Evolutionary conservation across 1,140 invertebrate species (phyloP).

Genomic region (Palaemon carinicauda): DNA sequence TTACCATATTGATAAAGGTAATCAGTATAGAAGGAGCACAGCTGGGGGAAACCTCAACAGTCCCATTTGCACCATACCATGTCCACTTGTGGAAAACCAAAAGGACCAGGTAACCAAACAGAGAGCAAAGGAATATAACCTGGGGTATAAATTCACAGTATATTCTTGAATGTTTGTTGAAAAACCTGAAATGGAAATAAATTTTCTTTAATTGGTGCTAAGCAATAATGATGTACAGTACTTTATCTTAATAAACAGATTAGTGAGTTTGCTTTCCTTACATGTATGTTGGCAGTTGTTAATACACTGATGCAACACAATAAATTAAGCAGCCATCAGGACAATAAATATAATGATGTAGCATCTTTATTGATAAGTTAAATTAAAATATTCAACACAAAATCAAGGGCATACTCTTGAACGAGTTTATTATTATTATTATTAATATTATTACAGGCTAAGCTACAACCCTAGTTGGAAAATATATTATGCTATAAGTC

Average conservation of each 20-base stretch:
- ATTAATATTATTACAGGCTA: no score
- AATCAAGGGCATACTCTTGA: not conserved
- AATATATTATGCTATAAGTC: no score
- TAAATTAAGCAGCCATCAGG: no score
- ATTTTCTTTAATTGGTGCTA: not conserved
- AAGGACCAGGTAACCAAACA: constrained; percentile 89
- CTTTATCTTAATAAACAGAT: not conserved
- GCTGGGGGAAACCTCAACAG: constrained; percentile 66
- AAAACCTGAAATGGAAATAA: constrained; percentile 73
- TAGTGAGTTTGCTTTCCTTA: no score
- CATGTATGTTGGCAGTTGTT: no score
- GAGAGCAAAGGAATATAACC: constrained; percentile 80
- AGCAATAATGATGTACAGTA: no score
- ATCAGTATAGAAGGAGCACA: constrained; percentile 93
- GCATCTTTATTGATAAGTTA: no score
- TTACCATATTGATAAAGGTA: constrained; percentile 91
- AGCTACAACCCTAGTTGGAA: no score
- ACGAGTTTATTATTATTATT: not conserved
- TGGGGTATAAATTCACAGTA: constrained; percentile 89
- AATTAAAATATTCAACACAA: not conserved
- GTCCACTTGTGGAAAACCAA: constrained; percentile 93
- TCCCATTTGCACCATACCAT: constrained; percentile 73
- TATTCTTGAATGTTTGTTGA: constrained; percentile 78
- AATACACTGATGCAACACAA: no score
- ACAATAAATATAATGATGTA: no score